Base-by-base conservation (phyloP, 2,797 vertebrate genomes). In the Gadopsis bispinosus region DNA sequence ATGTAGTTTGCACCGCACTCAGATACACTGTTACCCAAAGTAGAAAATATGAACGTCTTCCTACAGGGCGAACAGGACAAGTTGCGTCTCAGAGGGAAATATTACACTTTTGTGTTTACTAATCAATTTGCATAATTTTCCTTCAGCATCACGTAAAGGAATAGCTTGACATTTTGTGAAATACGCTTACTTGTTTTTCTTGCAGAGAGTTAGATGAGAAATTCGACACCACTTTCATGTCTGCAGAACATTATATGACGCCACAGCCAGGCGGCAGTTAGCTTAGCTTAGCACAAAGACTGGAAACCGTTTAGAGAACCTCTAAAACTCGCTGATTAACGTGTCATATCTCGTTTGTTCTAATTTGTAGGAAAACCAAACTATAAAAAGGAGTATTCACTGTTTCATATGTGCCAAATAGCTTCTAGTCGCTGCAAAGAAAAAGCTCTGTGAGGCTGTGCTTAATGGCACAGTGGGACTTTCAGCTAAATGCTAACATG, bases 181-280 rank as follows among this genome's bases (percentile, higher is more conserved):
- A 58, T 54, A 9, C 2, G 1, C 26, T 33, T 45, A 0, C 39
- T 41, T 54, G 13, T 13, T 22, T 20, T 78, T 8, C 55, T 35
- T 50, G 29, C 5, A 2, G 4, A 67, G n/a, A 71, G 33, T 69
- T 41, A 55, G 26, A 85, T 66, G 12, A 31, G 12, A 81, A 77
- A 60, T 45, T 41, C 22, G 6, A 58, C 10, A 33, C 16, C 19
- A 39, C 41, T 51, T 47, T 55, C 20, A 7, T 50, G 63, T 64
- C 26, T 45, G 5, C 26, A 45, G 43, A 12, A 29, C 10, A 47
- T 26, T 26, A 26, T 11, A 8, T 33, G 16, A 48, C 19, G 43
- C 41, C 31, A 9, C 26, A 20, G 56, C 33, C 6, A n/a, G 16
- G 9, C 11, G 19, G 13, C 17, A 11, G 4, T 59, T 22, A 60